Base-by-base conservation (phyloP, 1,140 invertebrate genomes). In the Harlomillsia oculata region DNA sequence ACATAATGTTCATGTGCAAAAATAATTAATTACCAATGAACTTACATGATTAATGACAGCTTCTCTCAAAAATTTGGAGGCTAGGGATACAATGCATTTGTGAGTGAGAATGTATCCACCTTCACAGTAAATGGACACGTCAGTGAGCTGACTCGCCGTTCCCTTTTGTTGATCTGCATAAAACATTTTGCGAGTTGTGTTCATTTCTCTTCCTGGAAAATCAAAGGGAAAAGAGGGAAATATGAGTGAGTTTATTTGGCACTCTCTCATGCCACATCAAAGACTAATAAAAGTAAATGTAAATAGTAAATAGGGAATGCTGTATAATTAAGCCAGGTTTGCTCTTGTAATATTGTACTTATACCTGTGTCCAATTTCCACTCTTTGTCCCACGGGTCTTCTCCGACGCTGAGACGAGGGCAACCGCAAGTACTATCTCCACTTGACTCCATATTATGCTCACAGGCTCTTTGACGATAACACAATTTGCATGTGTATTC, bases 121-220 rank as follows among this genome's bases (percentile, higher is more conserved):
- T 20, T 48, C 45, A 21, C 45, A 48, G 25, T 23, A 48, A 20
- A 48, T 48, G 9, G 45, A 32, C 25, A 48, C 18, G 18, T 48
- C 45, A 9, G 45, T 18, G 18, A 48, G 23, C 1, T 21, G 9
- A 34, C 45, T 48, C 23, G 16, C 29, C 20, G 45, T 48, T 48
- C 45, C 45, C 14, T 48, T 48, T 20, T 48, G 45, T 14, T 48
- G 45, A 21, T 48, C 45, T 34, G 30, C 45, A 20, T 48, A 48
- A 34, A 48, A 20, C 14, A 32, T 48, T 32, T 21, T 18, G 5
- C 29, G 21, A 18, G 45, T 21, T 34, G 30, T 32, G 1, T 28
- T 32, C 16, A 32, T 3, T 2, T 13, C 29, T 34, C 25, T 48
- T 5, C 45, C 45, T 48, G 25, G n/a, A 48, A 30, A 3, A 2